Base-by-base conservation (phyloP, 1,140 invertebrate genomes). In the Scaptodrosophila lebanonensis region DNA sequence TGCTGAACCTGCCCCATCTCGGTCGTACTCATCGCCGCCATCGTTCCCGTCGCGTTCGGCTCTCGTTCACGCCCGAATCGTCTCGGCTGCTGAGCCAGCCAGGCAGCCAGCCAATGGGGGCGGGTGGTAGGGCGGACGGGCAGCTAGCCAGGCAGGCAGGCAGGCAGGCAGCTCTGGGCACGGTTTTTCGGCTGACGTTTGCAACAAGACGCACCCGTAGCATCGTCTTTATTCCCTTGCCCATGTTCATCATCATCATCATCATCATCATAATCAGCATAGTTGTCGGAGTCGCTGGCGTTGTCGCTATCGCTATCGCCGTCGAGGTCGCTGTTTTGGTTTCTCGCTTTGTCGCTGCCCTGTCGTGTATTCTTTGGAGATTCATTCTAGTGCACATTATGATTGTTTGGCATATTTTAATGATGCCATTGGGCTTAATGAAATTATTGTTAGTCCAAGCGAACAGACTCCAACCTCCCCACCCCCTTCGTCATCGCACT, bases 401-500 rank as follows among this genome's bases (percentile, higher is more conserved):
- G 75, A 73, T 82, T 76, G 67, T 83, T 83, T 67, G 77, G 66
- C 66, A 77, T 79, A 77, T 84, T 84, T 84, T 82, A 83, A 82
- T 83, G 77, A 83, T 82, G 70, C 76, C 76, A 76, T 83, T 82
- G 76, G 76, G 77, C 71, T 71, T 83, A 82, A 83, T 82, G 76
- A 83, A 82, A 82, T 82, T 76, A 82, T 82, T 75, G 75, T 82
- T 82, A 69, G 65, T 60, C 62, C 52, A 56, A 35, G n/a, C 12
- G 12, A 22, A 32, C 15, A 7, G 17, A 22, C 15, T 7, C 9
- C 7, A 16, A 5, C 7, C 48, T 2, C 33, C 22, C 13, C 9
- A 7, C 8, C 15, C 1, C 7, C 8, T 1, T 12, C 8, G 0
- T 5, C 2, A 22, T 4, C 1, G n/a, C 33, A 17, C 8, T 7